These are phyloP conservation scores for Cavia porcellus DNA, from an alignment of 2,113 vertebrate species.

Conservation along the genomic window DNA sequence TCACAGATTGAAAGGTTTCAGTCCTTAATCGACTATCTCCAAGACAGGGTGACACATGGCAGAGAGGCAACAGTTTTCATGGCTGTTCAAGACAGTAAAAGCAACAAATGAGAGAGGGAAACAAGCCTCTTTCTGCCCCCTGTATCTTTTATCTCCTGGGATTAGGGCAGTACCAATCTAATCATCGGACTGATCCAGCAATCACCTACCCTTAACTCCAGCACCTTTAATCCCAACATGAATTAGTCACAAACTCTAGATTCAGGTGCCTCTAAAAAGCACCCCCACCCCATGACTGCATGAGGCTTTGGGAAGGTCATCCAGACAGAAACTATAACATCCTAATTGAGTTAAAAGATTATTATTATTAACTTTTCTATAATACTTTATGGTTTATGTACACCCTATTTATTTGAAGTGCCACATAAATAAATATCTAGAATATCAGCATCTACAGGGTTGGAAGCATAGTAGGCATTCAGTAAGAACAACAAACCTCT, in stretches of 20 bases:
- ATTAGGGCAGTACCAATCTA: not conserved
- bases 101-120: not conserved
- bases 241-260: not conserved
- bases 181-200: not conserved
- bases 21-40: not conserved
- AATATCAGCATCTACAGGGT: not conserved
- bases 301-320: not conserved
- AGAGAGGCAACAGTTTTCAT: not conserved
- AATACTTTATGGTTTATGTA: not conserved
- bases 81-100: not conserved
- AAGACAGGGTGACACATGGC: not conserved
- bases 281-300: not conserved
- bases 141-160: not conserved
- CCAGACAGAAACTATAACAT: not conserved
- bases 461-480: not conserved
- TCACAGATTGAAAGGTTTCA: not conserved
- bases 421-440: not conserved
- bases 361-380: conserved; percentile 38
- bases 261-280: not conserved
- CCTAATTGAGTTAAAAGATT: not conserved
- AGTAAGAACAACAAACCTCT: not conserved
- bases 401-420: conserved; percentile 36
- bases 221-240: not conserved
- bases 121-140: not conserved
- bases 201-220: not conserved